phyloP scores from a whole-genome alignment of 1,140 invertebrate species.

The Lasaia peninsularis region DNA sequence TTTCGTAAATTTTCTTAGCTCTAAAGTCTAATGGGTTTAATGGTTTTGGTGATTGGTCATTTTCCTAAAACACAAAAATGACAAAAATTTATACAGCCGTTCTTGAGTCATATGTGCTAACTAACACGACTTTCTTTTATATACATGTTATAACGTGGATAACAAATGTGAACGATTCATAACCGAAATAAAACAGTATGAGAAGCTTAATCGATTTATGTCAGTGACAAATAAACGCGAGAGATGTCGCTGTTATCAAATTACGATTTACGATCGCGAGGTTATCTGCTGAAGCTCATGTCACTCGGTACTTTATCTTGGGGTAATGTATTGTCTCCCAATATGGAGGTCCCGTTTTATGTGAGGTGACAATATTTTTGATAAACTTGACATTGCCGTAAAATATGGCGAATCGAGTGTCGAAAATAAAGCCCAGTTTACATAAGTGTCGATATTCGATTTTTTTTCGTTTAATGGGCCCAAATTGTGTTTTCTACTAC shows the following conservation, averaged over 20 bases:
- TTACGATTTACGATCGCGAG: constrained; percentile 31
- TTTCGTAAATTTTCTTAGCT: no score
- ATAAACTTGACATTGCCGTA: constrained; percentile 6
- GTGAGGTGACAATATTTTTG: constrained; percentile 13
- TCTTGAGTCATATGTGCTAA: no score
- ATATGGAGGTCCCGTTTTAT: constrained; percentile 22
- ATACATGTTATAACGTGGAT: background rate
- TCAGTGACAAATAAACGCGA: constrained; percentile 32
- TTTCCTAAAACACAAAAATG: no score
- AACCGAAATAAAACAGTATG: background rate
- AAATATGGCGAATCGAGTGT: background rate
- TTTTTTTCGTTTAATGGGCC: no score
- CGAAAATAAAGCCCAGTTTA: background rate
- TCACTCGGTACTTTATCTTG: constrained; percentile 26
- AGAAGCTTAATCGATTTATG: constrained; percentile 15
- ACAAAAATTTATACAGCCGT: no score
- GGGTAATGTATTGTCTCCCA: constrained; percentile 27
- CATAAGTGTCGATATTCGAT: no score
- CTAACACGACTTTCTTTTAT: no score
- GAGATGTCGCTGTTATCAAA: constrained; percentile 31
- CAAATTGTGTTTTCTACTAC: no score
- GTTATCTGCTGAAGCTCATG: constrained; percentile 28
- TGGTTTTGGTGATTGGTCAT: no score
- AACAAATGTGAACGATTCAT: background rate
- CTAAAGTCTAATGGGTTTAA: no score